phyloP scores from a whole-genome alignment of 2,888 invertebrate genomes.

The Philopedon plagiatum region DNA sequence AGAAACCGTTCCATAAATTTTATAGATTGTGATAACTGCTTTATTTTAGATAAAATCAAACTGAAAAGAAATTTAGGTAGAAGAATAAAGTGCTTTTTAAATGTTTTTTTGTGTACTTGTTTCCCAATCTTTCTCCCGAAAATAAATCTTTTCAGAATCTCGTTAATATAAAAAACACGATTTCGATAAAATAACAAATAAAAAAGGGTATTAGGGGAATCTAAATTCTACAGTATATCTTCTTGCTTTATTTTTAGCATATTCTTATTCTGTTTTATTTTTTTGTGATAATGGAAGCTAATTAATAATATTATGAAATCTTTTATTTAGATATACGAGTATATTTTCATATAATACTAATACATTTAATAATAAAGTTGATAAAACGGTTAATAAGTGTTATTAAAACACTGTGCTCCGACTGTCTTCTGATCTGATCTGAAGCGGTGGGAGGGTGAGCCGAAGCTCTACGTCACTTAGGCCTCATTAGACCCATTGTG shows the following conservation, averaged over 20 bases:
- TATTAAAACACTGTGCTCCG: too few relatives aligned
- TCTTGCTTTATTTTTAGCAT: neutral
- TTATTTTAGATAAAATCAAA: neutral
- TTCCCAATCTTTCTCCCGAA: neutral
- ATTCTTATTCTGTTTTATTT: too few relatives aligned
- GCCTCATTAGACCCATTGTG: too few relatives aligned
- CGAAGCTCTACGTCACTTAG: too few relatives aligned
- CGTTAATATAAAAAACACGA: neutral
- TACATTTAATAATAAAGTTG: too few relatives aligned
- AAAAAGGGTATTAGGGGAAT: neutral
- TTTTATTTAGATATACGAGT: too few relatives aligned
- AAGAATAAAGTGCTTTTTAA: neutral
- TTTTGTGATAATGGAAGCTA: too few relatives aligned
- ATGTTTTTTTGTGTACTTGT: neutral
- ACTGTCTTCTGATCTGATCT: too few relatives aligned
- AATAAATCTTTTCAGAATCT: conserved; percentile 4
- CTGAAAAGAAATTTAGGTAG: neutral
- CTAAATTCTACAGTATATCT: neutral
- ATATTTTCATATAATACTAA: too few relatives aligned
- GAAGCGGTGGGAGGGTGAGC: too few relatives aligned
- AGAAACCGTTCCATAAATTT: neutral
- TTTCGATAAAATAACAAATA: neutral
- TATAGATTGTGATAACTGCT: neutral
- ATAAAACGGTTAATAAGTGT: too few relatives aligned
- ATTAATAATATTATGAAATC: too few relatives aligned